phyloP scores from a whole-genome alignment of 2,113 vertebrate genomes.

The Suricata suricatta region DNA sequence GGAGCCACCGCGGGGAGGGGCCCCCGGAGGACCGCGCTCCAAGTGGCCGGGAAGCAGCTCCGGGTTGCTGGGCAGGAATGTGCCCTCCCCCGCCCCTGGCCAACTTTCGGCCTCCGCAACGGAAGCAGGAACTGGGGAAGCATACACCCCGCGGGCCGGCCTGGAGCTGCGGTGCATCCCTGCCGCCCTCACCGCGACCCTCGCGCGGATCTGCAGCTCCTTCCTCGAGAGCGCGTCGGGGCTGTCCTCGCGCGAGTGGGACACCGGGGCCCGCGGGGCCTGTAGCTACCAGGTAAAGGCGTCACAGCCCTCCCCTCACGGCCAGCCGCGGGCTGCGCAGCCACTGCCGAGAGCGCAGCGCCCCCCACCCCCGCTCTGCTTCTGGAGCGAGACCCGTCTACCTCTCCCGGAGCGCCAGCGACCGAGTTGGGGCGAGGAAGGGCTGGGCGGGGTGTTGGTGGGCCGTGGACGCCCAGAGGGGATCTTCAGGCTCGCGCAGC shows the following conservation, averaged over 20 bases:
- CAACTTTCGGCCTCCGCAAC: constrained; percentile 55
- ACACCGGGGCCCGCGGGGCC: background rate
- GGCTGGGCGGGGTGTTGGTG: background rate
- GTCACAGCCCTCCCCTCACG: no score
- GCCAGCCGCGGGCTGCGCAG: no score
- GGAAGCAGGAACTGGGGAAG: constrained; percentile 75
- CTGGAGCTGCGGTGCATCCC: background rate
- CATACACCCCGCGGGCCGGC: background rate
- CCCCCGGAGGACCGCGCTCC: background rate
- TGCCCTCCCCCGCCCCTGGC: constrained; percentile 2
- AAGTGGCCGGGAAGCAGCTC: constrained; percentile 53
- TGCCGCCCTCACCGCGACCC: background rate
- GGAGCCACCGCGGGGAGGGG: background rate
- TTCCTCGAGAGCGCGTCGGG: background rate
- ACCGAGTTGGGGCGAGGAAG: background rate
- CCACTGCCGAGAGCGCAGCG: background rate
- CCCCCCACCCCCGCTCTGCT: no score
- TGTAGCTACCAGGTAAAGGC: constrained; percentile 41
- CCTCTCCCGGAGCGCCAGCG: rapidly evolving
- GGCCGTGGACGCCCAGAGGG: background rate
- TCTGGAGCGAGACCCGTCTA: background rate
- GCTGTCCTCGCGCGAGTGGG: background rate
- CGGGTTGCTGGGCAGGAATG: constrained; percentile 63
- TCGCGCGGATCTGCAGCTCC: background rate
- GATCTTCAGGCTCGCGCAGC: background rate